Percentiles rank a stretch among this genome's conserved stretches.
Conservation (phyloP, 2,888 invertebrate species). For the Thecophora atra region DNA sequence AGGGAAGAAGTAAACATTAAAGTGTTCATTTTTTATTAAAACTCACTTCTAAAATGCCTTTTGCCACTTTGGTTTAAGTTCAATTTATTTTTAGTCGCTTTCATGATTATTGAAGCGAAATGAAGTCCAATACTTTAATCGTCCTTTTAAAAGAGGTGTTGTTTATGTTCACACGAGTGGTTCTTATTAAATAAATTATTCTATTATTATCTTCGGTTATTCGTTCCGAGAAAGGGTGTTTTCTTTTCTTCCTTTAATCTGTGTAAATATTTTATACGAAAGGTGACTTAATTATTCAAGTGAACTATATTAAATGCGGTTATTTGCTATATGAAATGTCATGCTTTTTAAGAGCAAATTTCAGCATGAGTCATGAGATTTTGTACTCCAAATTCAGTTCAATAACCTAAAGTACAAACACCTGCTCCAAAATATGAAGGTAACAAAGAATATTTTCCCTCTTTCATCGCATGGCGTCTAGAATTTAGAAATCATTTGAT, state of each 20-base stretch:
- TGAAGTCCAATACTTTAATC: neutral
- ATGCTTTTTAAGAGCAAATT: too few relatives aligned
- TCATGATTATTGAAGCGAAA: neutral
- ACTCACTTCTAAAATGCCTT: neutral
- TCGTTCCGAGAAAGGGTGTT: neutral
- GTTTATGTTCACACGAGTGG: neutral
- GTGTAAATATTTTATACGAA: too few relatives aligned
- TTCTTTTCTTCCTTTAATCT: too few relatives aligned
- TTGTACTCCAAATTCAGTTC: too few relatives aligned
- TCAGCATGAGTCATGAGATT: too few relatives aligned
- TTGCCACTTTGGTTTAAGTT: neutral
- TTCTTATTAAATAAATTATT: neutral
- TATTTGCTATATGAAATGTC: too few relatives aligned
- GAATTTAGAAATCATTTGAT: neutral
- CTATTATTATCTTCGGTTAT: neutral
- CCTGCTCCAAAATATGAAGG: neutral
- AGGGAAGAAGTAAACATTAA: too few relatives aligned
- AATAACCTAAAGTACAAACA: neutral
- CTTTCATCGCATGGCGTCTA: neutral
- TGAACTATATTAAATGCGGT: too few relatives aligned
- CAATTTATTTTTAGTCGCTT: constrained; percentile 5
- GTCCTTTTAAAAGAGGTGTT: neutral
- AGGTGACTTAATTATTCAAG: too few relatives aligned
- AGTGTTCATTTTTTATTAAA: too few relatives aligned
- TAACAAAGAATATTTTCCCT: neutral